Conservation (phyloP, 2,113 vertebrate genomes). For the Brachionichthys hirsutus region DNA sequence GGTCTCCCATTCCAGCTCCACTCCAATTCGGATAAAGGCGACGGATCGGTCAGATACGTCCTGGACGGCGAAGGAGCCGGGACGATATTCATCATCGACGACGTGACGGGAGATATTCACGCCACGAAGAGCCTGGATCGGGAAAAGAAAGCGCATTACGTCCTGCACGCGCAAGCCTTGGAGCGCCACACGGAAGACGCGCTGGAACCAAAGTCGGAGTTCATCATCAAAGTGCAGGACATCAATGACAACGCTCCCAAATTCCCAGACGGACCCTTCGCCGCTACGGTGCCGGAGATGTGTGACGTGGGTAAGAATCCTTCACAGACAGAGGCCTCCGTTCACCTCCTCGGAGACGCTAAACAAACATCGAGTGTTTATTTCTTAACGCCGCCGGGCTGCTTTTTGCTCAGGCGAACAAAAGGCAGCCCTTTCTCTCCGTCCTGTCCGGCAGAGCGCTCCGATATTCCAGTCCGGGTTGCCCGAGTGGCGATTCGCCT, state of each 20-base stretch:
- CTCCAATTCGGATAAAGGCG: constrained; percentile 98
- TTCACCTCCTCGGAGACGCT: constrained; percentile 50
- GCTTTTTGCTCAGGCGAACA: constrained; percentile 58
- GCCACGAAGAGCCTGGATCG: constrained; percentile 95
- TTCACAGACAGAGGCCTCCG: constrained; percentile 12
- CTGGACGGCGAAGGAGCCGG: constrained; percentile 96
- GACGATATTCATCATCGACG: constrained; percentile 94
- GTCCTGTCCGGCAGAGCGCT: too few species aligned
- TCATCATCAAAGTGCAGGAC: constrained; percentile 99
- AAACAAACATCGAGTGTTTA: constrained; percentile 54
- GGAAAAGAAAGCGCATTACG: constrained; percentile 93
- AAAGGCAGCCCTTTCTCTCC: constrained; percentile 34
- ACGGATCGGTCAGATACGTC: constrained; percentile 95
- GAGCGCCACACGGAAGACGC: constrained; percentile 92
- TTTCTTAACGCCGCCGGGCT: constrained; percentile 44
- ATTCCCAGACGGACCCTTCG: constrained; percentile 92
- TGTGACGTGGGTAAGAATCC: constrained; percentile 96
- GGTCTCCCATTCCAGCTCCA: constrained; percentile 83
- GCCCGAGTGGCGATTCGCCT: background rate
- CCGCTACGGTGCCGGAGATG: constrained; percentile 95
- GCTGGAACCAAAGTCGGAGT: constrained; percentile 95
- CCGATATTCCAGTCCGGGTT: constrained; percentile 40
- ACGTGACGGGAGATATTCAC: constrained; percentile 95
- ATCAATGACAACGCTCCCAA: constrained; percentile 98
- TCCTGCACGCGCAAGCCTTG: constrained; percentile 94